Evolutionary conservation across 2,797 vertebrate genomes (phyloP), one percentile per base, ranked within the genome.

Genomic region (Heterohyrax brucei): DNA sequence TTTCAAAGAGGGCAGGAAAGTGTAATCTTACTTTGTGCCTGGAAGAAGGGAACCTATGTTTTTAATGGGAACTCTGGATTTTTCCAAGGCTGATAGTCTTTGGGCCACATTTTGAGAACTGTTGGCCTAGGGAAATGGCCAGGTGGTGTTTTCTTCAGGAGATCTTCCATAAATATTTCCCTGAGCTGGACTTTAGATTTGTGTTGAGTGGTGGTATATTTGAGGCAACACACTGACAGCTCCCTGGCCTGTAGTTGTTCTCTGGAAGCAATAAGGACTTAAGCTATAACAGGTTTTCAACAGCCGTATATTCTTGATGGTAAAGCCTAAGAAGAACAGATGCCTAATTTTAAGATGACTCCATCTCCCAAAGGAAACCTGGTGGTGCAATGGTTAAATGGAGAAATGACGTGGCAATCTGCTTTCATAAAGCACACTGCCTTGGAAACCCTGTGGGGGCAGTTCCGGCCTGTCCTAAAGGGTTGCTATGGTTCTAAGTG

Each of bases 41-140:
- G 76, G 44, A 75, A 86, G 75, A 75, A 46, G 62, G 39, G 14
- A 76, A 59, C 66, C n/a, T 83, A 2, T 79, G 28, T 82, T 88
- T 46, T 70, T 26, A 46, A 28, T n/a, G 44, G 28, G 39, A 88
- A 80, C 9, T 10, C 44, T n/a, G 78, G 62, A 5, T 70, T 16
- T 6, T 82, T 82, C 39, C 68, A 68, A 9, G 5, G 10, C 22
- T 66, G 84, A 30, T 18, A 46, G 59, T 14, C 48, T 96, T 82
- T 90, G 66, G 68, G 30, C n/a, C 18, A 59, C 59, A 44, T 70
- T 72, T 64, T 92, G 87, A 95, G 80, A 70, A 83, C 10, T 10
- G 53, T 14, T 61, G 13, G 24, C 73, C 62, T 53, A 70, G 22
- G 83, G 76, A 84, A 73, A 56, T 14, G 66, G 18, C 53, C 46